Evolutionary conservation across 2,797 vertebrate species (phyloP), one percentile per base, ranked within the genome.

Genomic region (Spinibarbus caldwelli): DNA sequence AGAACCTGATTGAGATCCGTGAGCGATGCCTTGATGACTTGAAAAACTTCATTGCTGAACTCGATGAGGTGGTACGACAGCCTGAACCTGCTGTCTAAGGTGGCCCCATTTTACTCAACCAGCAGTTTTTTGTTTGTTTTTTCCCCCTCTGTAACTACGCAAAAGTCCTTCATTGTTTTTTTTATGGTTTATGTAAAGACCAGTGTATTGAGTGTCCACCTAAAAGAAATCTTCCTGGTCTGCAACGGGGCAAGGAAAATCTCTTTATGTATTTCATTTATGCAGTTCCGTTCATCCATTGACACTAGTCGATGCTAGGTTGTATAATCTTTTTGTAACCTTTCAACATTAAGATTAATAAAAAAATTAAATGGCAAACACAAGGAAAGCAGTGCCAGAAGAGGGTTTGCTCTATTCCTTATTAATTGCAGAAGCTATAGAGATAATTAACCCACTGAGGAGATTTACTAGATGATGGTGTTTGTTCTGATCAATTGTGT

Each of bases 1-100:
- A 99, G 91, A 99, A 98, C 92, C 96, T 99, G 19, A 96, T 97
- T 36, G 98, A 99, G 91, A 98, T 99, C 88, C 97, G 97, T 0
- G 97, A 98, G 88, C 95, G 97, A 41, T 99, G 97, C 91, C 95
- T 99, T 66, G 97, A 98, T 83, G 97, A 99, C 92, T 95, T 99
- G 78, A 97, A 97, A 89, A 94, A 95, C 89, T 99, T 98, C 92
- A 98, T 99, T 88, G 86, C 9, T 2, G 93, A 95, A 86, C 86
- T 95, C 86, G 95, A 95, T 3, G 92, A 94, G 57, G 92, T 87
- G 0, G 89, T 91, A 2, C 92, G 90, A 85, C 94, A 93, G 77
- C 90, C 92, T 0, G 94, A 95, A 38, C 83, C 88, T 67, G 36
- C 80, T 7, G 68, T 78, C 78, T 90, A 77, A 89, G 21, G 8